phyloP scores from a whole-genome alignment of 1,140 invertebrate genomes.

The Phymastichus coffea region DNA sequence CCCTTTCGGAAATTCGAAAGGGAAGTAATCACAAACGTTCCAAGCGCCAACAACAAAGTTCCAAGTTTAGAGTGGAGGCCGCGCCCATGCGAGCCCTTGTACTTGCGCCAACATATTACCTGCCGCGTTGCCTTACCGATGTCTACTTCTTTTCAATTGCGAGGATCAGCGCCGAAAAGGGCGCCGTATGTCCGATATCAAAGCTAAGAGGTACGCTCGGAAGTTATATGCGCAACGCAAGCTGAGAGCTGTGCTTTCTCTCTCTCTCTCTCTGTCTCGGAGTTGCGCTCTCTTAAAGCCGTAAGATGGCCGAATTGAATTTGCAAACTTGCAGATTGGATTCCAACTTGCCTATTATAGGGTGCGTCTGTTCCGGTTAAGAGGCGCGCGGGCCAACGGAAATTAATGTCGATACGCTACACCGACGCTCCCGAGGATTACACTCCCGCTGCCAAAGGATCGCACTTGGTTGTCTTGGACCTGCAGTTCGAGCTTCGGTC shows the following conservation, averaged over 20 bases:
- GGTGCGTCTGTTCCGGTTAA: constrained; percentile 60
- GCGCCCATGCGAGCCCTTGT: no score
- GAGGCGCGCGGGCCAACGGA: constrained; percentile 52
- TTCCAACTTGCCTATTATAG: constrained; percentile 60
- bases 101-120: no score
- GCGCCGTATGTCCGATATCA: no score
- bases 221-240: no score
- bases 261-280: constrained; percentile 15
- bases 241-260: no score
- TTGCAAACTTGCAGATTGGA: constrained; percentile 60
- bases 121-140: no score
- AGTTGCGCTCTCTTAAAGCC: constrained; percentile 11
- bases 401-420: constrained; percentile 58
- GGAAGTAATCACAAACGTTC: constrained; percentile 23
- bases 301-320: constrained; percentile 54
- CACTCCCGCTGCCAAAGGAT: constrained; percentile 33
- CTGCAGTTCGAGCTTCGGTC: neutral
- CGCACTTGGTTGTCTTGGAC: constrained; percentile 23
- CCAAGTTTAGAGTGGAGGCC: no score
- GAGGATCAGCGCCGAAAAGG: no score
- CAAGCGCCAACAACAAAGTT: no score
- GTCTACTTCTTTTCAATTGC: no score
- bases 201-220: no score
- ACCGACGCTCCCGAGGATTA: constrained; percentile 54
- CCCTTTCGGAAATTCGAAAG: constrained; percentile 14